These are phyloP conservation scores for Hoplostethus mediterraneus DNA, from an alignment of 2,797 vertebrate species.

Conservation along the genomic window DNA sequence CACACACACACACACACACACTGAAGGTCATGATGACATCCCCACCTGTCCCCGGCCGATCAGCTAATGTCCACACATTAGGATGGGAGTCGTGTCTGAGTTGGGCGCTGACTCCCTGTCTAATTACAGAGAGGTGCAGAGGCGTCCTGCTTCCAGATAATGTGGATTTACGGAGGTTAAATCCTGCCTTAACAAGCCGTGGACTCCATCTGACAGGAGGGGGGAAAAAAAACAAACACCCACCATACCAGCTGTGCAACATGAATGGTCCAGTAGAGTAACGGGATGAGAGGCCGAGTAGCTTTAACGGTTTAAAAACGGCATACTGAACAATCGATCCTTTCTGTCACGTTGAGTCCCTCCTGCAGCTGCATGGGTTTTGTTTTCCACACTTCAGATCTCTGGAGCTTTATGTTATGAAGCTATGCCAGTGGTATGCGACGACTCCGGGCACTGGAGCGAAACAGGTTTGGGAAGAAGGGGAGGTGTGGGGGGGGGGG, in stretches of 20 bases:
- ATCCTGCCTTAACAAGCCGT: slow-evolving; percentile 72
- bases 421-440: slow-evolving; percentile 71
- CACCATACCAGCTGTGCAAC: slow-evolving; percentile 67
- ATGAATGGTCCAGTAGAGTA: slow-evolving; percentile 41
- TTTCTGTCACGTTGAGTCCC: slow-evolving; percentile 69
- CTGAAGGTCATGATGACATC: slow-evolving; percentile 75
- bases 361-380: slow-evolving; percentile 74
- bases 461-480: slow-evolving; percentile 54
- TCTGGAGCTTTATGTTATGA: slow-evolving; percentile 67
- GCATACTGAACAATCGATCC: slow-evolving; percentile 61
- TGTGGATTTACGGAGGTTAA: slow-evolving; percentile 74
- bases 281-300: slow-evolving; percentile 60
- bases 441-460: slow-evolving; percentile 30
- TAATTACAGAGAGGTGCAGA: slow-evolving; percentile 67
- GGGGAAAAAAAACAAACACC: slow-evolving; percentile 32
- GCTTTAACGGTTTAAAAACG: slow-evolving; percentile 77
- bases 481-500: too few relatives aligned
- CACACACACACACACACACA: slow-evolving; percentile 39
- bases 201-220: slow-evolving; percentile 62
- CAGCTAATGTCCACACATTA: slow-evolving; percentile 75
- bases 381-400: slow-evolving; percentile 72
- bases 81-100: slow-evolving; percentile 60
- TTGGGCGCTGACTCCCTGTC: slow-evolving; percentile 62
- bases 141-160: slow-evolving; percentile 62
- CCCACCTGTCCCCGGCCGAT: slow-evolving; percentile 82